Evolutionary conservation across 2,888 invertebrate genomes (phyloP).

Genomic region (Oscheius sp.): DNA sequence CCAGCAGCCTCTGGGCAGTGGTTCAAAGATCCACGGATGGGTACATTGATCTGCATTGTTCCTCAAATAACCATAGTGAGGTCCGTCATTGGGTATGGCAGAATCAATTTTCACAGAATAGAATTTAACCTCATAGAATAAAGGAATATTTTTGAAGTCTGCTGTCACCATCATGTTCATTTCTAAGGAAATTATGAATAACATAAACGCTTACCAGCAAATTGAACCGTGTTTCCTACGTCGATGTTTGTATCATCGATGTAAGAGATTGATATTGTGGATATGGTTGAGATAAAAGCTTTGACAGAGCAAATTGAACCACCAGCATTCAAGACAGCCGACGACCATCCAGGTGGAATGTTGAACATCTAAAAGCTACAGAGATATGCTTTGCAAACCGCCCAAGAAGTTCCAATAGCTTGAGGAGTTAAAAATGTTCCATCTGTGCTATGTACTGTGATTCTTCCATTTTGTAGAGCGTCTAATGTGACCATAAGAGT

Average conservation of each 20-base stretch:
- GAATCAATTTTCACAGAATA: too few species aligned
- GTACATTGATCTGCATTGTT: too few species aligned
- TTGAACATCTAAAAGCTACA: neutral
- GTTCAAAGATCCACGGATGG: too few species aligned
- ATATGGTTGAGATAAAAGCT: neutral
- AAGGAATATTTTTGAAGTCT: neutral
- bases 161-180: conserved; percentile 4
- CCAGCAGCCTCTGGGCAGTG: neutral
- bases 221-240: conserved; percentile 1
- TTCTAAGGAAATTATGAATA: neutral
- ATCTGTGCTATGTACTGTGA: conserved; percentile 2
- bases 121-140: neutral
- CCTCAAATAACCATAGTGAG: too few species aligned
- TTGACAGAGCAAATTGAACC: conserved; percentile 10
- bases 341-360: neutral
- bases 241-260: conserved; percentile 21
- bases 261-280: neutral
- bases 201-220: conserved; percentile 19
- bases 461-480: neutral
- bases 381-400: neutral
- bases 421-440: neutral
- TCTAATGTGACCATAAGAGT: conserved; percentile 6
- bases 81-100: too few species aligned
- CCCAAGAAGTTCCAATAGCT: neutral
- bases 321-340: neutral